Conservation (phyloP, 2,113 vertebrate species). For the Panthera leo region DNA sequence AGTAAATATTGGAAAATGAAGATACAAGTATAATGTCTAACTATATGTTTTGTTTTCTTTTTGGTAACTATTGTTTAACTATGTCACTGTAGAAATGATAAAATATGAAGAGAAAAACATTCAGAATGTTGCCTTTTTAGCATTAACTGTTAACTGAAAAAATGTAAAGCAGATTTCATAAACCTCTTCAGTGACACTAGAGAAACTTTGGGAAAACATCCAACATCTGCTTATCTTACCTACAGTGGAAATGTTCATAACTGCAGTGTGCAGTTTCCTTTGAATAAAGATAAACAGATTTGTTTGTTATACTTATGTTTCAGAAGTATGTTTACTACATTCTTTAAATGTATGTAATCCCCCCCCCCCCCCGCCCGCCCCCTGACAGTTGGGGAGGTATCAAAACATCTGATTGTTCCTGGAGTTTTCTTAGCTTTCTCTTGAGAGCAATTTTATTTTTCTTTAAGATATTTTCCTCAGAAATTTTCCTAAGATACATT, state of each 20-base stretch:
- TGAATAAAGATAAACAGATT: constrained; percentile 80
- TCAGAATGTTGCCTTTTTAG: constrained; percentile 19
- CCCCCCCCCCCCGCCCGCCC: too few species aligned
- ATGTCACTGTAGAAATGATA: constrained; percentile 22
- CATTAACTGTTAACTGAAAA: constrained; percentile 75
- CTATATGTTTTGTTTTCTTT: constrained; percentile 16
- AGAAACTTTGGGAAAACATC: constrained; percentile 60
- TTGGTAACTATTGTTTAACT: constrained; percentile 44
- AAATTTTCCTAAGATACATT: background rate
- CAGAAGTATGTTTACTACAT: constrained; percentile 65
- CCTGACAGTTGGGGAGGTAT: background rate
- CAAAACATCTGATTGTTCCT: constrained; percentile 54
- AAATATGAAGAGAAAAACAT: constrained; percentile 8
- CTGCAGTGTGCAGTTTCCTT: constrained; percentile 78
- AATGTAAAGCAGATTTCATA: constrained; percentile 64
- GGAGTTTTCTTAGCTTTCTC: constrained; percentile 51
- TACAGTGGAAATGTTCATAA: constrained; percentile 79
- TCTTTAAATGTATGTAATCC: constrained; percentile 63
- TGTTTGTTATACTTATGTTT: constrained; percentile 74
- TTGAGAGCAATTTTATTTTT: constrained; percentile 39
- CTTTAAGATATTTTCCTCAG: constrained; percentile 29
- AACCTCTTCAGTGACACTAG: constrained; percentile 74
- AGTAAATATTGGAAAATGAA: constrained; percentile 50
- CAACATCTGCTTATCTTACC: constrained; percentile 83
- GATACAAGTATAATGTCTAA: constrained; percentile 55